Evolutionary conservation across 2,888 invertebrate genomes (phyloP), one percentile per base, ranked within the genome.

Genomic region (Frankliniella intonsa): DNA sequence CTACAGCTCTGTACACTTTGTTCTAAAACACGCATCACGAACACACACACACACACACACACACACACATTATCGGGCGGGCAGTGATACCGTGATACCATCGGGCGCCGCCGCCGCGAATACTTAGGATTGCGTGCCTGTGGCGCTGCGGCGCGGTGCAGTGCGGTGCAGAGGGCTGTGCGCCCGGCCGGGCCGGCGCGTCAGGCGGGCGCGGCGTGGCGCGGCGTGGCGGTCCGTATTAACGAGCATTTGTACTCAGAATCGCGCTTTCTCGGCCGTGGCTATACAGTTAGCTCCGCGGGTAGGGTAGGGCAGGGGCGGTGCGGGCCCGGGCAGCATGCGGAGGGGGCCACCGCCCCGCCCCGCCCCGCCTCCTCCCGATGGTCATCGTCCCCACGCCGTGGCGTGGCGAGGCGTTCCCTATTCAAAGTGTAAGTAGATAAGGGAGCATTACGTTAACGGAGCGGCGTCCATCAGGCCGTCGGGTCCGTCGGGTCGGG

Each of bases 221-320:
- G 65, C 7, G 69, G 22, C 69, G 69, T 22, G 69, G 69, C 11
- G 69, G 25, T 9, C 69, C 69, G 69, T 76, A 76, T 76, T 76
- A 76, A 76, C 69, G 69, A 76, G 69, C 69, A 76, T 76, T 76
- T 76, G 69, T 76, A 76, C 69, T 76, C 69, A 76, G 69, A 76
- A 76, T 76, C 69, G 69, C 69, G 69, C 69, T 76, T 76, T 76
- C 69, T 76, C 69, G 62, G 62, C 38, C 38, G 38, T 38, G 38
- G 11, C 62, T 22, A 25, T 76, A 76, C 69, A 76, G 69, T 76
- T 76, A 76, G 69, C 62, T 62, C 19, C 38, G 14, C 14, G 19
- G 62, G 62, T n/a, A 62, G 19, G 62, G 62, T n/a, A 7, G 62
- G 55, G 62, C 17, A n/a, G 62, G 62, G 17, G 62, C 62, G 17